Evolutionary conservation across 2,888 invertebrate species (phyloP).

Genomic region (Hypselothyrea guttata): DNA sequence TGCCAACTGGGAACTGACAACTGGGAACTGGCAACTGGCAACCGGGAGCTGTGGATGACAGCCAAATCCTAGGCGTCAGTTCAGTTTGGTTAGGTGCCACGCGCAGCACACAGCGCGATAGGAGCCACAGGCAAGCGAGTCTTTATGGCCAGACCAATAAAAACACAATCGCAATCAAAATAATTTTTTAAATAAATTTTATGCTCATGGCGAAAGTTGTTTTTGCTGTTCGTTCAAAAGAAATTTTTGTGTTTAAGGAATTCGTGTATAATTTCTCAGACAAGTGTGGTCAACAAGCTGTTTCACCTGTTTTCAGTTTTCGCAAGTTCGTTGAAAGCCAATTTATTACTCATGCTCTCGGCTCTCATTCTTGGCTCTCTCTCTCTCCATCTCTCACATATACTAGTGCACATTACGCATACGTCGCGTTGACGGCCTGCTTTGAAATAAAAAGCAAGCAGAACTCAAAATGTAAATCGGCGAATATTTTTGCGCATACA

Average conservation of each 20-base stretch:
- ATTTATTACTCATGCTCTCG: conserved; percentile 9
- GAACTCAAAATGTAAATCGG: conserved; percentile 63
- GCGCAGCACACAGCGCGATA: conserved; percentile 34
- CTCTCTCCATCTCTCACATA: background rate
- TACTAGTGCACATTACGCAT: conserved; percentile 63
- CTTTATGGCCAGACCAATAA: conserved; percentile 43
- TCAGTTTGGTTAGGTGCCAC: conserved; percentile 45
- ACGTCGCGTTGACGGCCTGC: conserved; percentile 62
- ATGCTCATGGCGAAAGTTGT: conserved; percentile 44
- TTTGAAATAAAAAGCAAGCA: conserved; percentile 20
- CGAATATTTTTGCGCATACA: conserved; percentile 54
- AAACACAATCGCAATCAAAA: conserved; percentile 43
- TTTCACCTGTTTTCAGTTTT: conserved; percentile 64
- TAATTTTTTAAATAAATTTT: no score
- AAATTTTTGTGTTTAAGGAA: conserved; percentile 15
- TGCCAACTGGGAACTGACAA: conserved; percentile 34
- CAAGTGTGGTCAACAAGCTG: conserved; percentile 49
- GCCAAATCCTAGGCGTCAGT: conserved; percentile 32
- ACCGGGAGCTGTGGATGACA: conserved; percentile 33
- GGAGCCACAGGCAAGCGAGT: conserved; percentile 14
- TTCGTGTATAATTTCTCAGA: conserved; percentile 44
- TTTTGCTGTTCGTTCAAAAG: conserved; percentile 49
- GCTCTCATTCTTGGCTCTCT: conserved; percentile 1
- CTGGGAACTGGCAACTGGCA: conserved; percentile 14
- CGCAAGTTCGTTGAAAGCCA: conserved; percentile 57